Base-by-base conservation (phyloP, 2,113 vertebrate genomes). In the Pedetes capensis region DNA sequence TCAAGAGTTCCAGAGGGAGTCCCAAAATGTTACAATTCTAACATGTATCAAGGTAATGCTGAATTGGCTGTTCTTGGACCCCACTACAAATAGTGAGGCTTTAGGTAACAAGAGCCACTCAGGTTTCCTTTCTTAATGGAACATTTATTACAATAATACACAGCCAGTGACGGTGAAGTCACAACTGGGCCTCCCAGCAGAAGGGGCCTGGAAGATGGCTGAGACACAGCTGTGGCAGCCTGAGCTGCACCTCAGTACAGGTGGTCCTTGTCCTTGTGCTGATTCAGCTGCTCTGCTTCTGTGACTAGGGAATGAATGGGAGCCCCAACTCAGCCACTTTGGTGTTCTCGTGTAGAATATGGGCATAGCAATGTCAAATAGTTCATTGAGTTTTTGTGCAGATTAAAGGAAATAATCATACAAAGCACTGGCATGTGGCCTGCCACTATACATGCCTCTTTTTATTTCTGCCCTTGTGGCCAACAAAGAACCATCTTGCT, bases 111-210 rank as follows among this genome's bases (percentile, higher is more conserved):
- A 87, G 63, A 83, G 14, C 8, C 47, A 29, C 61, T 66, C 32
- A 22, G 27, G n/a, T 55, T 95, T 91, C 92, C 64, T 89, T 96
- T 49, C 75, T 39, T 44, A 47, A 47, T 10, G 16, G 85, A 55
- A n/a, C 39, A 42, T 47, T 89, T 89, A 68, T 42, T 66, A 86
- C 12, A 14, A 9, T 44, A 57, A 14, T 7, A 34, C 39, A 49
- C 2, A 1, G 27, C 53, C 29, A 51, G 42, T 3, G 17, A 69
- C 44, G 53, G 39, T 27, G 55, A 88, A 78, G 23, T 86, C 95
- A 84, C 13, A 44, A 7, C 7, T 14, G 57, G 42, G 42, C 20
- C 55, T 78, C 64, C n/a, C 25, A 55, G 74, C n/a, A 81, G 32
- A 82, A 18, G 8, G 7, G 83, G 29, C 18, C 63, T 59, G 49